These are phyloP conservation scores for Arizona elegans DNA, from an alignment of 2,113 vertebrate genomes.

Conservation along the genomic window DNA sequence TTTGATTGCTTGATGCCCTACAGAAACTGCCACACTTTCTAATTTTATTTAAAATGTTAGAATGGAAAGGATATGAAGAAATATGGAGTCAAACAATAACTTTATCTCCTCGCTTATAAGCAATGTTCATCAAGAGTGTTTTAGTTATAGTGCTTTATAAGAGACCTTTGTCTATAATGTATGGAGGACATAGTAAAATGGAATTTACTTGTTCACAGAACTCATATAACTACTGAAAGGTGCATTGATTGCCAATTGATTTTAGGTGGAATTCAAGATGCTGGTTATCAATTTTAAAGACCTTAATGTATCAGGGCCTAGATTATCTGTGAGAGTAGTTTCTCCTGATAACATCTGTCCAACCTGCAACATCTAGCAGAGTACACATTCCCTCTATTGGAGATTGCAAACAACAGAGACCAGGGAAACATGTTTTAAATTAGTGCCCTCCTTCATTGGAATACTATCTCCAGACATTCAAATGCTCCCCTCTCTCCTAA, in stretches of 20 bases:
- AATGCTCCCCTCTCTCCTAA: not conserved
- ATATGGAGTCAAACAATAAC: not conserved
- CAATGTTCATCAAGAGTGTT: not conserved
- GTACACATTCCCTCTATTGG: not conserved
- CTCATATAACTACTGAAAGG: not conserved
- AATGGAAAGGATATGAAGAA: not conserved
- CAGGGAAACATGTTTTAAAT: not conserved
- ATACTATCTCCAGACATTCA: not conserved
- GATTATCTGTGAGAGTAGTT: not conserved
- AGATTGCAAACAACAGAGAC: not conserved
- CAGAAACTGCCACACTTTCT: not conserved
- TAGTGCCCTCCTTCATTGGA: not conserved
- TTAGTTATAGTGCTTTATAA: not conserved
- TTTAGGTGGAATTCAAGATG: not conserved
- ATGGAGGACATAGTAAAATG: not conserved
- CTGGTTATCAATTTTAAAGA: not conserved
- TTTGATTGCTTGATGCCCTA: not conserved
- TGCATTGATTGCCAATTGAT: not conserved
- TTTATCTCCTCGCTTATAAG: not conserved
- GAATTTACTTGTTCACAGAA: not conserved
- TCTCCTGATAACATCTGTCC: not conserved
- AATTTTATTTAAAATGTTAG: not conserved
- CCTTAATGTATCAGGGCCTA: not conserved
- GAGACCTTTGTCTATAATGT: not conserved
- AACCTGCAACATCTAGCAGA: not conserved